Percentiles rank a stretch among this genome's conserved stretches.
Evolutionary conservation across 92 coral and sea anemone genomes (phyloP).

Genomic region (Zoanthus solanderi): DNA sequence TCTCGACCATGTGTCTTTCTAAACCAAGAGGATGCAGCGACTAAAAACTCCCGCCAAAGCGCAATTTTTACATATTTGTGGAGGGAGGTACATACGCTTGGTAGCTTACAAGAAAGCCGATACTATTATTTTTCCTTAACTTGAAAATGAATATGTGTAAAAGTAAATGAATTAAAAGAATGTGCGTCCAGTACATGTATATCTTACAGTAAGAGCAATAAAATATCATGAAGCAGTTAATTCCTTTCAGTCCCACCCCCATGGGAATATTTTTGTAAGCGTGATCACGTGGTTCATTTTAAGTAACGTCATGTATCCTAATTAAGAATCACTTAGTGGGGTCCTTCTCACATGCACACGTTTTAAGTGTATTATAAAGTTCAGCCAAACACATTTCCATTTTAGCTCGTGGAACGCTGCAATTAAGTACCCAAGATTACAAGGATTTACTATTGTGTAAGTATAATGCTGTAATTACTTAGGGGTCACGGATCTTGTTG

Average conservation of each 20-base stretch:
- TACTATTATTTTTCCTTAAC: slow-evolving; percentile 1
- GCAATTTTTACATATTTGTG: not conserved
- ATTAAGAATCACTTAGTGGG: not conserved
- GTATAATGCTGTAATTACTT: slow-evolving; percentile 3
- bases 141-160: not conserved
- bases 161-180: slow-evolving; percentile 4
- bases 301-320: no score
- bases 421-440: not conserved
- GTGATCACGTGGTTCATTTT: not conserved
- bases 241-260: slow-evolving; percentile 5
- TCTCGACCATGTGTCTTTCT: not conserved
- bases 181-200: not conserved
- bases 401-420: slow-evolving; percentile 3
- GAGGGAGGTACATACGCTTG: not conserved
- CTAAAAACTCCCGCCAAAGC: slow-evolving; percentile 1
- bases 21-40: slow-evolving; percentile 5
- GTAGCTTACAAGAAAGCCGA: slow-evolving; percentile 5
- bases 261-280: not conserved
- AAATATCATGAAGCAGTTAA: slow-evolving; percentile 7
- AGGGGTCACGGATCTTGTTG: not conserved
- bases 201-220: slow-evolving; percentile 1
- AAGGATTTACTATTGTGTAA: slow-evolving; percentile 2
- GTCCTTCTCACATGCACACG: not conserved
- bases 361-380: not conserved
- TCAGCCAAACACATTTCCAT: not conserved